Conservation (phyloP, 2,797 vertebrate genomes). For the Phataginus tetradactyla region DNA sequence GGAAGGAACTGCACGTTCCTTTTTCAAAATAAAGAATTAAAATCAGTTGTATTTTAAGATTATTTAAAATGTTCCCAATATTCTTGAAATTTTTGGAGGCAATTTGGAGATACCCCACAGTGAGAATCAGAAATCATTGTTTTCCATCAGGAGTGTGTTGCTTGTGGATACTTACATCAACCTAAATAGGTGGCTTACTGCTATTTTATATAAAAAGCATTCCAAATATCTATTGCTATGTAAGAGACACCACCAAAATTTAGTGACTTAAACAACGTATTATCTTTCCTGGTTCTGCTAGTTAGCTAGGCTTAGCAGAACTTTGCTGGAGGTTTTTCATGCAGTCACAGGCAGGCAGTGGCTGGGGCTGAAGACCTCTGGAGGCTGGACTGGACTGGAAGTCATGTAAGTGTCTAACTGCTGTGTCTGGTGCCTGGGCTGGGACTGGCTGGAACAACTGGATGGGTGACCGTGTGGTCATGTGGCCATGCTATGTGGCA, state of each 20-base stretch:
- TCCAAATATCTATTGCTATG: not conserved
- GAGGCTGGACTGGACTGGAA: not conserved
- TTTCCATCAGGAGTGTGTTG: not conserved
- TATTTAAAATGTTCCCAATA: not conserved
- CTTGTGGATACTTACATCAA: not conserved
- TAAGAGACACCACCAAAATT: not conserved
- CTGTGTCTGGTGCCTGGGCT: not conserved
- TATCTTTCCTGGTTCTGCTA: not conserved
- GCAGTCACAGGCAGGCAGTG: not conserved
- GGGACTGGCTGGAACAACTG: not conserved
- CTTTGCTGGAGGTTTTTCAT: not conserved
- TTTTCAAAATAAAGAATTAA: conserved; percentile 25
- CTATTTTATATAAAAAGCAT: not conserved
- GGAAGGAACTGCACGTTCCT: not conserved
- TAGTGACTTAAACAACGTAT: not conserved
- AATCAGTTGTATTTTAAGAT: conserved; percentile 31
- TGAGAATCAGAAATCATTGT: not conserved
- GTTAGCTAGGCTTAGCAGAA: not conserved
- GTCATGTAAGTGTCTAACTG: not conserved
- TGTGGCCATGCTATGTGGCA: not conserved
- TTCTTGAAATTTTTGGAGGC: not conserved
- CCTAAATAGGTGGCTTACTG: not conserved
- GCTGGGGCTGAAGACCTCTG: not conserved
- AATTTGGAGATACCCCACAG: not conserved
- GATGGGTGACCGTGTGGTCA: not conserved